Percentiles rank a stretch among this genome's conserved stretches.
These are phyloP conservation scores for Stenodema calcarata DNA, from an alignment of 2,888 invertebrate species.

Conservation along the genomic window DNA sequence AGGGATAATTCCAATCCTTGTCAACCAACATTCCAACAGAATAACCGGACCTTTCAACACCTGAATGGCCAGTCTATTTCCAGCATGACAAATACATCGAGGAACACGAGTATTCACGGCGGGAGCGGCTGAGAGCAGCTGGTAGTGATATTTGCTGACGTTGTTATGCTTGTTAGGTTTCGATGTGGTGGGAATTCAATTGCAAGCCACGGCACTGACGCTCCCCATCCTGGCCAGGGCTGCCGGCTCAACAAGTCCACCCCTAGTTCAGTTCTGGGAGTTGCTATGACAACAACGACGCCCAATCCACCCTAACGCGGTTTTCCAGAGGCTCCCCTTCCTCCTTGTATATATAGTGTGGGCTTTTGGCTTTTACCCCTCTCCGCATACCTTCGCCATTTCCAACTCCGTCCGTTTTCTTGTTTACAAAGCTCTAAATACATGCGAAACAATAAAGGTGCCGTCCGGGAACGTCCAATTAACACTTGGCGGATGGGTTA, in stretches of 20 bases:
- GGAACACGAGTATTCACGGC: background rate
- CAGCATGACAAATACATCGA: background rate
- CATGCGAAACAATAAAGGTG: background rate
- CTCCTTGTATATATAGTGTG: background rate
- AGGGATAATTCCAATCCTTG: no score
- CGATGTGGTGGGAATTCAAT: slow-evolving; percentile 4
- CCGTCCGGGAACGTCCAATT: background rate
- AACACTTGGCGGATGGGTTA: slow-evolving; percentile 6
- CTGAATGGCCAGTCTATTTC: background rate
- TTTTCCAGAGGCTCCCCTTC: no score
- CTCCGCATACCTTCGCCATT: background rate
- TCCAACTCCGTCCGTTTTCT: background rate
- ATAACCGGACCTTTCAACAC: background rate
- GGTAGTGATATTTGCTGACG: background rate
- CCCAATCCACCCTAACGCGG: background rate
- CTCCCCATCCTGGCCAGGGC: background rate
- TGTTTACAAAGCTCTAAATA: slow-evolving; percentile 10
- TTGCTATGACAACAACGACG: background rate
- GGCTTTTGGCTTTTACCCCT: background rate
- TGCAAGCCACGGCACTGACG: background rate
- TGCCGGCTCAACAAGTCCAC: slow-evolving; percentile 19
- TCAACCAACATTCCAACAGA: background rate
- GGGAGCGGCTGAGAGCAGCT: background rate
- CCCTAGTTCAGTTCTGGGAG: background rate
- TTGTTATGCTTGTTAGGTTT: background rate